Percentiles rank a stretch among this genome's conserved stretches.
Conservation (phyloP, 1,140 invertebrate genomes). For the Solen grandis region DNA sequence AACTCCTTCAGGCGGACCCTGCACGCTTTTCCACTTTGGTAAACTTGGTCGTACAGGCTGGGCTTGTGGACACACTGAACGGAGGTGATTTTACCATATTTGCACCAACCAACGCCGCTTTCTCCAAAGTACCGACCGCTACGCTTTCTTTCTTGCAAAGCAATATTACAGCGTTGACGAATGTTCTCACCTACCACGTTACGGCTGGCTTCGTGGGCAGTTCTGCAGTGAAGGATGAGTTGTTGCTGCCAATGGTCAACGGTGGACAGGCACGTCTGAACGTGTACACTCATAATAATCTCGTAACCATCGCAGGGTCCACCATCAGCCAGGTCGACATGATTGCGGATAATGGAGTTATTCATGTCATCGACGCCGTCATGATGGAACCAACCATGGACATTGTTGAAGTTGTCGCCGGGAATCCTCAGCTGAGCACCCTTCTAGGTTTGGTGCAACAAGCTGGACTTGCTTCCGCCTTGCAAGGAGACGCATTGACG, state of each 20-base stretch:
- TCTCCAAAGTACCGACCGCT: slow-evolving; percentile 90
- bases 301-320: slow-evolving; percentile 32
- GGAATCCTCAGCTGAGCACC: slow-evolving; percentile 22
- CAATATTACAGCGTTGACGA: too few relatives aligned
- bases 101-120: too few relatives aligned
- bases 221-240: slow-evolving; percentile 30
- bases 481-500: too few relatives aligned
- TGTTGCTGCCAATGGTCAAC: too few relatives aligned
- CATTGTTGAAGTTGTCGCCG: slow-evolving; percentile 36
- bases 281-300: slow-evolving; percentile 21
- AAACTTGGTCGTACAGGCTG: neutral
- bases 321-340: slow-evolving; percentile 18
- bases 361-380: slow-evolving; percentile 46
- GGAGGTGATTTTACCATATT: too few relatives aligned
- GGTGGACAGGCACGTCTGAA: too few relatives aligned
- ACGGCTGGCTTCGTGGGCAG: slow-evolving; percentile 74
- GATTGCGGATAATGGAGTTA: slow-evolving; percentile 23
- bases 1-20: neutral
- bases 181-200: slow-evolving; percentile 86
- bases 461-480: too few relatives aligned
- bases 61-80: neutral
- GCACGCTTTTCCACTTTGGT: neutral
- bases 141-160: slow-evolving; percentile 84
- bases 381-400: slow-evolving; percentile 31
- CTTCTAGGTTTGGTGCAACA: too few relatives aligned